Base-by-base conservation (phyloP, 1,140 invertebrate species). In the Eulimnadia texana region DNA sequence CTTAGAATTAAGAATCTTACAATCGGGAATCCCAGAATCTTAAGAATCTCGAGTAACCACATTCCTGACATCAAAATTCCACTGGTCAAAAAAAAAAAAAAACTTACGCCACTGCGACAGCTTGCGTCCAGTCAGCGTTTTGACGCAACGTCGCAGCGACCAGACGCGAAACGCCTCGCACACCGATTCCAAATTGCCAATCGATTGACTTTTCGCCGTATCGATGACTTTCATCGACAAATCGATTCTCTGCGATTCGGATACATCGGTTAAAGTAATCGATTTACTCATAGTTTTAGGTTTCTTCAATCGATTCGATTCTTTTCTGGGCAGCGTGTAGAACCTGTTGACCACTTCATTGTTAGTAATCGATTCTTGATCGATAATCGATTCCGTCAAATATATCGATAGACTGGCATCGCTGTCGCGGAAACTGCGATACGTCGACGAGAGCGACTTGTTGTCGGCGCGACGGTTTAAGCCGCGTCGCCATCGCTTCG, bases 391-490 rank as follows among this genome's bases (percentile, higher is more conserved):
- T n/a, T 24, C 33, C 24, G 29, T 23, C 56, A 51, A 63, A 50
- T 50, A n/a, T 20, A 58, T 22, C 22, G 28, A 28, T 25, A 62
- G 29, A 58, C 63, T 62, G 33, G 61, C 66, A 11, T 73, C 73
- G 16, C 74, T 74, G 61, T 78, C 76, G n/a, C 72, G 72, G 66
- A 78, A 77, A 64, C 76, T 77, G 42, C 69, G 69, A 65, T 78
- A 78, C 23, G 74, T 77, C 55, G 76, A 75, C 19, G 74, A 73
- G 27, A 74, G 69, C 25, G 56, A 56, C 19, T 57, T 57, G 6
- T 42, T 42, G n/a, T n/a, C n/a, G n/a, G n/a, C n/a, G 16, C 33
- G 33, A 16, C 33, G 33, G 33, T 42, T 42, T 16, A 42, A 16
- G 16, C 16, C 33, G 6, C 16, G 33, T 42, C 33, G 33, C 33